Base-by-base conservation (phyloP, 1,140 invertebrate species). In the Melipona quadrifasciata region DNA sequence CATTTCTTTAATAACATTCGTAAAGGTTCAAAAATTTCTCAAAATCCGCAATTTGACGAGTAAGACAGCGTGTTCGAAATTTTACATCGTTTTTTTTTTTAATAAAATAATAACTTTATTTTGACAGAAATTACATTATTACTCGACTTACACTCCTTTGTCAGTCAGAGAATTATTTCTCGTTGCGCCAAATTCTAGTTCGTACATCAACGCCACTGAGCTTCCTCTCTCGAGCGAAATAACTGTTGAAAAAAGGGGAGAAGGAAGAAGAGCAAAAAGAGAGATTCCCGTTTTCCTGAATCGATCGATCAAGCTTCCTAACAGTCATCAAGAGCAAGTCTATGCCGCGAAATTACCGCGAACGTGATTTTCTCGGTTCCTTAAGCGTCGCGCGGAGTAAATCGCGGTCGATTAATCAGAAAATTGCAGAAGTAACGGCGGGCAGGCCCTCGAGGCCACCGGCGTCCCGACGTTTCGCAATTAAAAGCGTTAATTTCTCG, bases 361-460 rank as follows among this genome's bases (percentile, higher is more conserved):
- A 61, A 61, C 68, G 82, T 84, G 82, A 84, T 84, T 84, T 73
- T 31, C 87, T 89, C 87, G 84, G 84, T 74, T 86, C 71, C 88
- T 86, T 81, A 61, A 83, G 64, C 88, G 77, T 84, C 79, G 72
- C 64, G 78, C 73, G 79, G 80, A n/a, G 85, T 82, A 89, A 90
- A 90, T 90, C 86, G 86, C 65, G 76, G 82, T 75, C 85, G 86
- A 90, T 90, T 90, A 90, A 90, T 90, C 89, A 90, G 89, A 65
- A 55, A 84, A 87, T 90, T 76, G 80, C 82, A 71, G 87, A 76
- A 86, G 78, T 61, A 89, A 78, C 84, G 65, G 78, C 58, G 8
- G 19, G 21, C 39, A 51, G 21, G 6, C 53, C 61, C 80, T 77
- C 78, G 73, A 79, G 87, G 78, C 84, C 73, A 58, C 53, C 58